These are phyloP conservation scores for Gasterosteus aculeatus DNA, from an alignment of 2,113 vertebrate genomes.

Conservation along the genomic window DNA sequence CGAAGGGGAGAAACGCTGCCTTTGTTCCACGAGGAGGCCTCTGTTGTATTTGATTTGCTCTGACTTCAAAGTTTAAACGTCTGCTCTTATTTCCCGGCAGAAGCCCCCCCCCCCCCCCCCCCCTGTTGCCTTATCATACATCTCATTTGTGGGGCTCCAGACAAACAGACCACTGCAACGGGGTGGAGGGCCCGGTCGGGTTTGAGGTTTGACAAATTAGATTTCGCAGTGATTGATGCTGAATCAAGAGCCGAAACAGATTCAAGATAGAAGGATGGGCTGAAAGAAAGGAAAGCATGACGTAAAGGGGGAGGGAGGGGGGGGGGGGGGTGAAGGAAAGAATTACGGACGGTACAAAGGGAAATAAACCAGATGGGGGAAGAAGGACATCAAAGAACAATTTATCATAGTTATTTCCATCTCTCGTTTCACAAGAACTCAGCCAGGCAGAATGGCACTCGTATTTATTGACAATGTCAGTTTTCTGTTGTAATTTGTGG, in stretches of 20 bases:
- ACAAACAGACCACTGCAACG: constrained; percentile 61
- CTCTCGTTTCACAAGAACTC: constrained; percentile 50
- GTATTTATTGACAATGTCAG: constrained; percentile 67
- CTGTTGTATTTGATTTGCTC: constrained; percentile 75
- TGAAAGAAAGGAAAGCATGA: constrained; percentile 22
- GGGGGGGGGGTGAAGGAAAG: constrained; percentile 13
- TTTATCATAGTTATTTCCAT: constrained; percentile 47
- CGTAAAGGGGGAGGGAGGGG: constrained; percentile 14
- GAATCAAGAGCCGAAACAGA: constrained; percentile 71
- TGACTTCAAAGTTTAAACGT: constrained; percentile 78
- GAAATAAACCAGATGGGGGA: neutral
- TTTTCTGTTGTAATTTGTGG: constrained; percentile 66
- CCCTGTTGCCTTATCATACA: constrained; percentile 75
- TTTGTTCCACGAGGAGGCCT: constrained; percentile 75
- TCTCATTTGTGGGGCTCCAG: constrained; percentile 74
- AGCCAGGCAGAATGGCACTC: constrained; percentile 39
- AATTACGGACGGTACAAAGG: neutral
- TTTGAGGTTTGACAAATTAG: constrained; percentile 76
- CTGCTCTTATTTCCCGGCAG: constrained; percentile 72
- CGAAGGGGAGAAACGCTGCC: constrained; percentile 64
- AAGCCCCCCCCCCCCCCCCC: constrained; percentile 63
- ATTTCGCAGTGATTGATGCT: constrained; percentile 73
- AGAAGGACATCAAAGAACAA: constrained; percentile 38
- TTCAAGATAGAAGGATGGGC: constrained; percentile 31
- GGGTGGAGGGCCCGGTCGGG: constrained; percentile 63